Base-by-base conservation (phyloP, 1,140 invertebrate species). In the Trissolcus basalis region DNA sequence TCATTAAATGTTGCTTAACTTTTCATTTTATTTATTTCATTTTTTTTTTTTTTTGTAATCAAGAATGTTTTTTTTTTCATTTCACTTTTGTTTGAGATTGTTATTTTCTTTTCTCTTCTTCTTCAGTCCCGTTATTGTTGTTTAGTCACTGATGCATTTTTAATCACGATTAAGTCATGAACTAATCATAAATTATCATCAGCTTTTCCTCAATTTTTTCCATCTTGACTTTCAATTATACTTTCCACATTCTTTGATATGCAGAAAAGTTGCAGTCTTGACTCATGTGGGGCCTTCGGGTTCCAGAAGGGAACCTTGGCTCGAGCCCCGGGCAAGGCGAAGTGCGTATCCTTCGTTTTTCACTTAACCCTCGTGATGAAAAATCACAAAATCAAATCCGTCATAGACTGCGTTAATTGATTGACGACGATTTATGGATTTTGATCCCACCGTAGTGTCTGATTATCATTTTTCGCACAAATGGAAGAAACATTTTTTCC, bases 271-370 rank as follows among this genome's bases (percentile, higher is more conserved):
- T 5, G 49, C 73, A 79, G 78, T 70, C 71, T 80, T 87, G 85
- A 86, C 80, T 87, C 83, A 87, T 80, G 76, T 70, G 78, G 77
- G 80, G 80, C 82, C 84, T 86, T 85, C 83, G 79, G 61, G 60
- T 76, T 48, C 78, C 60, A 73, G 67, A 45, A 61, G 67, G 79
- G 83, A 83, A 78, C 85, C 85, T 87, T 86, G 84, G 67, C 86
- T 80, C 39, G 65, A 80, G 82, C 85, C 85, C 81, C 81, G 81
- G 83, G 85, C 84, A 87, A 86, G 84, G 84, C 81, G 51, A 82
- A 78, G 50, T 56, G 19, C 53, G 61, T 63, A 14, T 56, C 68
- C 50, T 61, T 63, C 56, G 63, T 77, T 65, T 77, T 65, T 77
- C 74, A 49, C 53, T 67, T 65, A 69, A 76, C 67, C 73, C 74